Percentiles rank a stretch among this genome's conserved stretches.
Conservation (phyloP, 2,797 vertebrate species). For the Aphelocoma californica region DNA sequence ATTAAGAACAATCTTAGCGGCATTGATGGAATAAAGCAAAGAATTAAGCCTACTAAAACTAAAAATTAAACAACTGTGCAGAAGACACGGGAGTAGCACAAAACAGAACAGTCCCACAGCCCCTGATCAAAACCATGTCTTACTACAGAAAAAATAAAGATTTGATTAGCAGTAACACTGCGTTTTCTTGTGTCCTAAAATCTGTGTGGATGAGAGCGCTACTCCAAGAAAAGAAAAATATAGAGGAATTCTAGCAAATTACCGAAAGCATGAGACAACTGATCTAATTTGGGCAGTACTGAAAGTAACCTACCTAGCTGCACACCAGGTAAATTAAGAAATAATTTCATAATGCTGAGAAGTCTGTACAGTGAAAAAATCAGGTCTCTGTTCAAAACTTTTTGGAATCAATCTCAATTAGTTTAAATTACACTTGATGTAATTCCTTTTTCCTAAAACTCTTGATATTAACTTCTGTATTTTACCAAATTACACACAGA, state of each 20-base stretch:
- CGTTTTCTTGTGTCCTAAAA: not conserved
- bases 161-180: not conserved
- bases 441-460: slow-evolving; percentile 34
- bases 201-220: not conserved
- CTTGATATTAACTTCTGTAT: slow-evolving; percentile 11
- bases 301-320: not conserved
- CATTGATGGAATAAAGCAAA: not conserved
- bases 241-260: not conserved
- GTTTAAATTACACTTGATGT: slow-evolving; percentile 4
- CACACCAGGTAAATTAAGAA: not conserved
- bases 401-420: slow-evolving; percentile 46
- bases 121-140: not conserved
- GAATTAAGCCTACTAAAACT: not conserved
- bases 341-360: not conserved
- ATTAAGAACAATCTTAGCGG: not conserved
- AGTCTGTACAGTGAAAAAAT: not conserved
- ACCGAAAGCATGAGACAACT: not conserved
- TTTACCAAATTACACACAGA: slow-evolving; percentile 23
- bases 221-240: not conserved
- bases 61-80: not conserved
- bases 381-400: slow-evolving; percentile 8
- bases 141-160: not conserved
- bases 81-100: not conserved
- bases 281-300: not conserved
- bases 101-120: not conserved